These are phyloP conservation scores for Borostomias antarcticus DNA, from an alignment of 2,797 vertebrate genomes.

Conservation along the genomic window DNA sequence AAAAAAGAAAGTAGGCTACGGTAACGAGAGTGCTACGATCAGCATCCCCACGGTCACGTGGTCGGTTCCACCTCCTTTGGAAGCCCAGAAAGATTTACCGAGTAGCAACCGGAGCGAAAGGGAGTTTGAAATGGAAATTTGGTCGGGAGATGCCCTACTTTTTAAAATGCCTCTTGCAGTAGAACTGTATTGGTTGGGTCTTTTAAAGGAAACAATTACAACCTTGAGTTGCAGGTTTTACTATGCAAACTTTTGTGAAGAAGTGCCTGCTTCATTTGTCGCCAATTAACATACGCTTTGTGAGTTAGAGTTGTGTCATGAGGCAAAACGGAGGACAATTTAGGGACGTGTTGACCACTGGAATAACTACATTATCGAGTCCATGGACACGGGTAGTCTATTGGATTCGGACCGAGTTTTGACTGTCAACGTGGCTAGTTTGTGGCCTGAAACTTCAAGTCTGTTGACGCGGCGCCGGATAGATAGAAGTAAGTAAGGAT, in stretches of 20 bases:
- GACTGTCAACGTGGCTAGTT: constrained; percentile 24
- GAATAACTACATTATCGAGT: background rate
- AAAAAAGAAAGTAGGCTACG: no score
- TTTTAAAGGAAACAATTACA: no score
- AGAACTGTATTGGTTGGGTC: background rate
- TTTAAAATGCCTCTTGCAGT: background rate
- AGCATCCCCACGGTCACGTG: background rate
- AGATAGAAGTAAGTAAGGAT: constrained; percentile 2
- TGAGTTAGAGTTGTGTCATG: constrained; percentile 20
- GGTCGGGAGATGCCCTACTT: background rate
- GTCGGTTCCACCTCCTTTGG: background rate
- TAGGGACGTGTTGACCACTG: background rate
- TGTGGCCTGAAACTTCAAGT: constrained; percentile 19
- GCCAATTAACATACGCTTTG: constrained; percentile 1
- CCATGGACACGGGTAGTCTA: background rate
- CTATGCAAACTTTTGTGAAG: background rate
- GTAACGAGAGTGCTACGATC: background rate
- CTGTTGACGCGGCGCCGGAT: constrained; percentile 2
- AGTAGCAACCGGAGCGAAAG: background rate
- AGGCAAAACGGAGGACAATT: background rate
- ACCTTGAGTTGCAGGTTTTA: background rate
- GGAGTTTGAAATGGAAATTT: background rate
- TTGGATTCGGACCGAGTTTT: constrained; percentile 24
- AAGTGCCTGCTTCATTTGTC: background rate
- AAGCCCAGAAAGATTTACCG: background rate